Evolutionary conservation across 2,113 vertebrate genomes (phyloP).

Genomic region (Mobula hypostoma): DNA sequence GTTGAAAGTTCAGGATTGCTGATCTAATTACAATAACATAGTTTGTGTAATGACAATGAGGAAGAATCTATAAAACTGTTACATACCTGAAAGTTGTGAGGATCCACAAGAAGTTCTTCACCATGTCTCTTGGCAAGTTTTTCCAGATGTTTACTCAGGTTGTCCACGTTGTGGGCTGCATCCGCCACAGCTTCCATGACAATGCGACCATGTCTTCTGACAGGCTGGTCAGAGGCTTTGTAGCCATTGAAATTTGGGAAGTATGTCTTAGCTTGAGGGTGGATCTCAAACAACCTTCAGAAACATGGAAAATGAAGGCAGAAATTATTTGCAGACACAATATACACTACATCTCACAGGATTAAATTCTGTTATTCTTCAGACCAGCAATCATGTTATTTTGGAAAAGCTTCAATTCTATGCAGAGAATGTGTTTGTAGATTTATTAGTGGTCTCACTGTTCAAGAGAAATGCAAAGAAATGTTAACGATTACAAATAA

Average conservation of each 20-base stretch:
- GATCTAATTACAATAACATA: background rate
- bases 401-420: background rate
- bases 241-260: slow-evolving; percentile 63
- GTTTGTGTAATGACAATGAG: background rate
- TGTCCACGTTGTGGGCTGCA: slow-evolving; percentile 54
- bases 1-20: background rate
- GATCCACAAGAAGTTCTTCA: slow-evolving; percentile 72
- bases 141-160: slow-evolving; percentile 50
- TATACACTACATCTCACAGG: background rate
- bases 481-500: background rate
- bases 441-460: no score
- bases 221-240: slow-evolving; percentile 53
- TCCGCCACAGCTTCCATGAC: slow-evolving; percentile 56
- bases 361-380: background rate
- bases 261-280: slow-evolving; percentile 68
- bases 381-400: background rate
- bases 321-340: background rate
- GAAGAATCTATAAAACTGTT: background rate
- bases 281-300: slow-evolving; percentile 54
- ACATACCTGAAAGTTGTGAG: slow-evolving; percentile 77
- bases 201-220: slow-evolving; percentile 55
- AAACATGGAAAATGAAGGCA: background rate
- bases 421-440: no score
- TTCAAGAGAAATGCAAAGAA: no score
- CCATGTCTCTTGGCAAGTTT: slow-evolving; percentile 71